Base-by-base conservation (phyloP, 2,797 vertebrate species). In the Austrolebias charrua region DNA sequence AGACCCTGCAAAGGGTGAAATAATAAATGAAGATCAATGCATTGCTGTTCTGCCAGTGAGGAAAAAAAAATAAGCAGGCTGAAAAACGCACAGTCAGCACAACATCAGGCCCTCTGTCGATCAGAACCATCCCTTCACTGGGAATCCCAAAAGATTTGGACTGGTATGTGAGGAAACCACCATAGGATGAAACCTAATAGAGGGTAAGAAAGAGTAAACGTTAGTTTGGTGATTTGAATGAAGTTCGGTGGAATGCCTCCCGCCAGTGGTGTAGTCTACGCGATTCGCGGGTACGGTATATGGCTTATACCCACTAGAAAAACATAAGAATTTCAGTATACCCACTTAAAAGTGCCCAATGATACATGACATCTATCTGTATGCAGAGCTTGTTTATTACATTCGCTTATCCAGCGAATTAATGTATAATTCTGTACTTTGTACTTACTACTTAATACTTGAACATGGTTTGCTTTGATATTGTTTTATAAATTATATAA, bases 111-210 rank as follows among this genome's bases (percentile, higher is more conserved):
- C 81, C 89, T 74, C 92, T 94, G 61, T 91, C 92, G 75, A 96
- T 84, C 47, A 91, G 91, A 76, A 69, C 70, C 97, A 98, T 98
- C 19, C 95, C 95, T 80, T 98, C 96, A 4, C 88, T 93, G 54
- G 95, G 96, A 61, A 98, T 92, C 19, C 97, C 96, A 60, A 97
- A 97, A 7, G 96, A 95, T 86, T 98, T 98, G 66, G 91, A 83
- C 81, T 96, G 95, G 75, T 95, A 98, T 40, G 93, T 96, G 50
- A 98, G 90, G 83, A 89, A 95, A 48, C 96, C 96, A 9, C 96
- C 95, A 0, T 98, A 98, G 0, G 96, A 97, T 18, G 94, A 95
- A 80, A 98, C 92, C 96, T 98, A 55, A 88, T 79, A 40, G 51
- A 43, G 55, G 2, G 12, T 2, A n/a, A 1, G 16, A 12, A 43